phyloP scores from a whole-genome alignment of 2,113 vertebrate species.

The Nannospalax galili region DNA sequence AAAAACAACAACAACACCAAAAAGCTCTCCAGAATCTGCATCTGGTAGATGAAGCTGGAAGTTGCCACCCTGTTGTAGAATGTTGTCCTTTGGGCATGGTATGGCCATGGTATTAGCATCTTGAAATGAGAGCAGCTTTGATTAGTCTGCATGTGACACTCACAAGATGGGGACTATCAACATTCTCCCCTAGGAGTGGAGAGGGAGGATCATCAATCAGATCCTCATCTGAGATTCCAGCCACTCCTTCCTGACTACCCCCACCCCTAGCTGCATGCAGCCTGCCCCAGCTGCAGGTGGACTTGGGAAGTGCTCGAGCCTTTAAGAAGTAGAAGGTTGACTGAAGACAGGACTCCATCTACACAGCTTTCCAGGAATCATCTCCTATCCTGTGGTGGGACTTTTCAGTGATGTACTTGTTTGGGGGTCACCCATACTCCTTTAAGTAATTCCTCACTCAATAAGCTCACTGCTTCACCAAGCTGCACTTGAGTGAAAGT shows the following conservation, averaged over 20 bases:
- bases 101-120: neutral
- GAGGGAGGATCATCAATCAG: neutral
- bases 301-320: neutral
- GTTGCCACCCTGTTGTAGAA: neutral
- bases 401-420: neutral
- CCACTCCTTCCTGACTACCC: neutral
- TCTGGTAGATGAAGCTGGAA: neutral
- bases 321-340: neutral
- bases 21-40: neutral
- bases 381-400: neutral
- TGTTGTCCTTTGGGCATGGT: neutral
- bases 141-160: neutral
- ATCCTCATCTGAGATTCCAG: neutral
- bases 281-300: neutral
- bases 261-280: no score
- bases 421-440: neutral
- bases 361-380: neutral
- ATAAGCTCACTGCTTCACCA: no score
- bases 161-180: no score
- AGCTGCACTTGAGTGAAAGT: neutral
- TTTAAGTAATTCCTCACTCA: neutral
- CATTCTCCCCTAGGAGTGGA: neutral
- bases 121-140: neutral
- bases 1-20: no score
- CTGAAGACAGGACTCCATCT: neutral